These are phyloP conservation scores for Chelonus insularis DNA, from an alignment of 1,140 invertebrate genomes.

Conservation along the genomic window DNA sequence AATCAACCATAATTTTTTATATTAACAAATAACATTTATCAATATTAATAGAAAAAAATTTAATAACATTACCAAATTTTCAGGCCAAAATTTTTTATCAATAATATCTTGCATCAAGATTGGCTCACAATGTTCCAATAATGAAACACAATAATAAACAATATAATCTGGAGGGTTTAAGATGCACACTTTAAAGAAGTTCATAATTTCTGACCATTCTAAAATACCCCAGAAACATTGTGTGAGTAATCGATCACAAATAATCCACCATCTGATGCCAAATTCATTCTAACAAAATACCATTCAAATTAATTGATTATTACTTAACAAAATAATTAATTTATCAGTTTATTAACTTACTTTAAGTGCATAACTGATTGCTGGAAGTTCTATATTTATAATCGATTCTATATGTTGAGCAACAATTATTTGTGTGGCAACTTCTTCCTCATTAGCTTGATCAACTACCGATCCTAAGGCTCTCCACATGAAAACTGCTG, in stretches of 20 bases:
- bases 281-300: conserved; percentile 48
- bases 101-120: conserved; percentile 44
- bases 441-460: conserved; percentile 41
- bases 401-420: conserved; percentile 51
- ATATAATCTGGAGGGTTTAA: conserved; percentile 54
- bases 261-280: conserved; percentile 54
- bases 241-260: conserved; percentile 46
- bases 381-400: conserved; percentile 47
- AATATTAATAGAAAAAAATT: conserved; percentile 3
- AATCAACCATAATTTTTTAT: conserved; percentile 26
- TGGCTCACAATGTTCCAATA: conserved; percentile 47
- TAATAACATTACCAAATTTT: conserved; percentile 45
- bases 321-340: background rate
- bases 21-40: conserved; percentile 1
- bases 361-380: conserved; percentile 46
- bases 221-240: conserved; percentile 57
- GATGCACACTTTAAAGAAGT: conserved; percentile 52
- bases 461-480: conserved; percentile 44
- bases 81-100: conserved; percentile 50
- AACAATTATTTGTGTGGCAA: conserved; percentile 43
- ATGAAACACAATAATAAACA: conserved; percentile 53
- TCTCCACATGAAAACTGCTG: conserved; percentile 50
- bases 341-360: conserved; percentile 31
- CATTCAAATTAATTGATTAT: conserved; percentile 17
- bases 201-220: conserved; percentile 52